Evolutionary conservation across 2,888 invertebrate genomes (phyloP), one percentile per base, ranked within the genome.

Genomic region (Serripes groenlandicus): DNA sequence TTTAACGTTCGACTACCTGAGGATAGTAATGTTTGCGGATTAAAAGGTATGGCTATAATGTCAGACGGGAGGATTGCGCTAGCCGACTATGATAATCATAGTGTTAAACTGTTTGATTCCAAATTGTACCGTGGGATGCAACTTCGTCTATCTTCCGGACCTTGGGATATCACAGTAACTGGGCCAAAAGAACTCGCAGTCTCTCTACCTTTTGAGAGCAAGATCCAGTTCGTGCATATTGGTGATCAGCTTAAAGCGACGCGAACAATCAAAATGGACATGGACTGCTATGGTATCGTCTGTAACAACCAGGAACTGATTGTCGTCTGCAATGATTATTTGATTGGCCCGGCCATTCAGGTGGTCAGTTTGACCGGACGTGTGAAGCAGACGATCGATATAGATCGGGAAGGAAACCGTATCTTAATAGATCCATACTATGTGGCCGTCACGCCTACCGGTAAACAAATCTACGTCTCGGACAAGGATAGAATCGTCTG

Each of bases 281-380:
- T 84, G 82, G 84, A 86, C 26, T 86, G 86, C 54, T 86, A 84
- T 30, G 86, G 86, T 28, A 30, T 86, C 7, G 80, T 82, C 26
- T 84, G 78, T 56, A 66, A 82, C 52, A 84, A 84, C 42, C 83
- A 84, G 54, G 86, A 86, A 26, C 66, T 86, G 0, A 73, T 86
- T 70, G 86, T 86, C 64, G 86, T 86, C 68, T 86, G 86, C 74
- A 86, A 86, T 60, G 86, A 86, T 49, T 86, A 83, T 54, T 72
- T 86, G 26, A 84, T 86, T 21, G 84, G 86, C 21, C 86, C 84
- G 1, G 86, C 83, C 0, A 78, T 84, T 0, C 82, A 86, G 37
- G 72, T 80, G 5, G 64, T 86, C 34, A 86, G 84, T 58, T 28
- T 84, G n/a, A 86, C 84, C 18, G 84, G 86, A 11, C 58, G 84